Conservation (phyloP, 1,140 invertebrate genomes). For the Drosophila biarmipes region DNA sequence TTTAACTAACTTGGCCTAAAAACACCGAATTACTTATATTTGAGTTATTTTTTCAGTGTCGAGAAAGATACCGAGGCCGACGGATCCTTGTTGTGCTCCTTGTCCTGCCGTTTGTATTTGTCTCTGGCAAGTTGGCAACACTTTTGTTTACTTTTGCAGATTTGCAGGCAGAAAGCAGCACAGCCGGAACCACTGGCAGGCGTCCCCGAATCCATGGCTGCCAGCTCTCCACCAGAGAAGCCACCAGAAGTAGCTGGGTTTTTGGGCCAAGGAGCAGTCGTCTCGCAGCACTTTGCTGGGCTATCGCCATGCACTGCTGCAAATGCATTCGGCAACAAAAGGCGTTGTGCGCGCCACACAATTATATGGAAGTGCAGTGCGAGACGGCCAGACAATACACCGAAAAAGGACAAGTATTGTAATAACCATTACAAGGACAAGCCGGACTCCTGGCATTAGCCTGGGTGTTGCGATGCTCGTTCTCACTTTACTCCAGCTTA, state of each 20-base stretch:
- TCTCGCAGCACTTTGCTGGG: conserved; percentile 1
- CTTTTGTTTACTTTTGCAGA: conserved; percentile 81
- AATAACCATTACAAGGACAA: conserved; percentile 76
- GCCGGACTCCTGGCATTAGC: conserved; percentile 29
- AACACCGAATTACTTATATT: no score
- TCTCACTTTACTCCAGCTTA: conserved; percentile 62
- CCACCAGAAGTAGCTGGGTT: conserved; percentile 8
- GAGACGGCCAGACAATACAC: conserved; percentile 57
- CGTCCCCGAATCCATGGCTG: conserved; percentile 32
- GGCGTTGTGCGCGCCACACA: conserved; percentile 56
- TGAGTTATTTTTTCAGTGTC: conserved; percentile 8
- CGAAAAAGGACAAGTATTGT: conserved; percentile 74
- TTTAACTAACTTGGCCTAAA: no score
- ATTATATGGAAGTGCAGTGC: conserved; percentile 76
- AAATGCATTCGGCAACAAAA: conserved; percentile 57
- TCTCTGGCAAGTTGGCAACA: conserved; percentile 74
- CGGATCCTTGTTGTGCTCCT: conserved; percentile 32
- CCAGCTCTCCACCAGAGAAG: not conserved
- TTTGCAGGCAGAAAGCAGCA: conserved; percentile 49
- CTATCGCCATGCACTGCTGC: conserved; percentile 56
- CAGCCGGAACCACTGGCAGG: conserved; percentile 13
- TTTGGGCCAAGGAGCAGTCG: conserved; percentile 8
- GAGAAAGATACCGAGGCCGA: conserved; percentile 9
- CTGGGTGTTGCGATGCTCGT: conserved; percentile 15
- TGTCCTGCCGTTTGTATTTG: conserved; percentile 61